Evolutionary conservation across 2,797 vertebrate species (phyloP), one percentile per base, ranked within the genome.

Genomic region (Hippocampus kuda): DNA sequence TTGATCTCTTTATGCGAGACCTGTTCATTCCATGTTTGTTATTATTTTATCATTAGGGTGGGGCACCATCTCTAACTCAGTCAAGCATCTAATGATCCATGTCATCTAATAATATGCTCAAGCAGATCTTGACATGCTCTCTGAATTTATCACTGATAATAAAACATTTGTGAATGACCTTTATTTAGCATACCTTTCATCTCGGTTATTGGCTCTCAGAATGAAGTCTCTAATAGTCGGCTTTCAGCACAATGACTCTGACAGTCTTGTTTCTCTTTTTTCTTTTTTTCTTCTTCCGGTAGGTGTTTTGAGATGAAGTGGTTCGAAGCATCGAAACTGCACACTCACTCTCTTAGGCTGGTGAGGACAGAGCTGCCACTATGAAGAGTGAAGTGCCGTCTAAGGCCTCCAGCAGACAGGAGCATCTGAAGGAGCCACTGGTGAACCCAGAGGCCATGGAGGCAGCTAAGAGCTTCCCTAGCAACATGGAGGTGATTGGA

Each of bases 311-410:
- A 84, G 82, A 92, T 80, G 91, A 91, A 89, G 85, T 88, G 82
- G 88, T 91, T 90, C 90, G 91, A 91, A 79, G 88, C 89, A 81
- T 91, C 83, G 79, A 85, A 88, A 77, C 91, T 68, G 83, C 65
- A 65, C 72, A 73, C 62, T 75, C 71, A 74, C 80, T 65, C 62
- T 78, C 73, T 86, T 90, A 82, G 86, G 88, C 74, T 88, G 82
- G 82, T 91, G 90, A 81, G 85, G 91, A 89, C 80, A 75, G 89
- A 90, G 78, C 89, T 91, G 92, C 92, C 94, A 91, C 91, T 90
- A 99, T 99, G 97, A 99, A 98, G 94, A 98, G 95, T 92, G 96
- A 97, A 90, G 91, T 97, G 90, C 87, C 95, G 73, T 90, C 96
- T 89, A 94, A 96, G 78, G 90, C 91, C 78, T 88, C 93, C 82